A percentile compares a stretch with the other conserved stretches of the same genome.
Evolutionary conservation across 2,797 vertebrate genomes (phyloP).

Genomic region (Spinus pinus): DNA sequence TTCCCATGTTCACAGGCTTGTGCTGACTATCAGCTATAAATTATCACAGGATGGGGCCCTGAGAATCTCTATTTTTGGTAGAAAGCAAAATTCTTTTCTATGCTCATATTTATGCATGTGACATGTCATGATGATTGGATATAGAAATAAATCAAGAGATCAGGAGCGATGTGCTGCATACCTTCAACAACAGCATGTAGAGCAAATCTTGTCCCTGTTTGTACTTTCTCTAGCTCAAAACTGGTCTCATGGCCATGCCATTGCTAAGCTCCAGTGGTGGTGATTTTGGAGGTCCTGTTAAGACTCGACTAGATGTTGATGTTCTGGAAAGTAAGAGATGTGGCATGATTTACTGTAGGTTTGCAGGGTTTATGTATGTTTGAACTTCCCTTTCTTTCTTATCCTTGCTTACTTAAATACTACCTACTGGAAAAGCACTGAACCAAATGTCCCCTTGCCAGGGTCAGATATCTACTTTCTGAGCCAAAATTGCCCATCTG

Average conservation of each 20-base stretch:
- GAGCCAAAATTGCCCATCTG: background rate
- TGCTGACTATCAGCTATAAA: background rate
- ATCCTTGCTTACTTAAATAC: background rate
- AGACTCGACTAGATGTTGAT: background rate
- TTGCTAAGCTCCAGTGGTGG: background rate
- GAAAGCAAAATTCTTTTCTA: background rate
- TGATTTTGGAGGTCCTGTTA: background rate
- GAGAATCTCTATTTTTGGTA: background rate
- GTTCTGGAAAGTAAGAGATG: background rate
- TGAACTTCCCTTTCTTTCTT: background rate
- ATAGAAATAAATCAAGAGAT: background rate
- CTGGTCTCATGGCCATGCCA: background rate
- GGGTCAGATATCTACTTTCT: background rate
- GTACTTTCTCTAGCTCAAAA: background rate
- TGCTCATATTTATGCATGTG: background rate
- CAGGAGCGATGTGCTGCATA: fast-evolving
- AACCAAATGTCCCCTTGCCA: background rate
- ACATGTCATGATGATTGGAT: background rate
- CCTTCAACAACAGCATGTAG: background rate
- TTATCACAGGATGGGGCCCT: background rate
- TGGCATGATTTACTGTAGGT: background rate
- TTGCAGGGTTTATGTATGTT: background rate
- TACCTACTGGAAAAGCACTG: background rate
- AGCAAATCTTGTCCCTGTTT: background rate
- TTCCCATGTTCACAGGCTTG: background rate